A percentile compares a stretch with the other conserved stretches of the same genome.
Conservation (phyloP, 1,140 invertebrate genomes). For the Drosophila setifemur region DNA sequence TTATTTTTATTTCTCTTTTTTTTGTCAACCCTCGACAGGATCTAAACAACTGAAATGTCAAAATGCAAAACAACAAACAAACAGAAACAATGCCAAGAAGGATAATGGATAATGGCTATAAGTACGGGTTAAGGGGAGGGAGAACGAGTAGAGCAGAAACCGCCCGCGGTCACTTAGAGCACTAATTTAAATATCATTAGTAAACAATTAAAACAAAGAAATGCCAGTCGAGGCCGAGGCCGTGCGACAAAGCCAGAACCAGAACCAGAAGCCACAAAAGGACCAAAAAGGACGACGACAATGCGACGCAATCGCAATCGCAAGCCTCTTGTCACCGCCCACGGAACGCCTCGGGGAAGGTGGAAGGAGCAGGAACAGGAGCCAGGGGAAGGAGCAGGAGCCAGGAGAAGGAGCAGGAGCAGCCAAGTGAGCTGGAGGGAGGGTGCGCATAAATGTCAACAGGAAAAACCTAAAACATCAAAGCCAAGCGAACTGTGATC, state of each 20-base stretch:
- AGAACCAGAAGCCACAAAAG: slow-evolving; percentile 10
- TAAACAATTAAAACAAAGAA: slow-evolving; percentile 70
- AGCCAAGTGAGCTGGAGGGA: background rate
- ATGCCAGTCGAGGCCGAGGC: background rate
- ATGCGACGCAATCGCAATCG: slow-evolving; percentile 22
- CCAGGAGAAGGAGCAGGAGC: background rate
- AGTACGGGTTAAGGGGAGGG: background rate
- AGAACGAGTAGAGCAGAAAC: background rate
- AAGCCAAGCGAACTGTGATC: background rate
- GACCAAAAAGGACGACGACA: background rate
- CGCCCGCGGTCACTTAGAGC: slow-evolving; percentile 65
- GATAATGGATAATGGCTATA: slow-evolving; percentile 26
- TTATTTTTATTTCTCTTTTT: background rate
- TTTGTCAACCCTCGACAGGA: slow-evolving; percentile 15
- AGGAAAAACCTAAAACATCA: slow-evolving; percentile 11
- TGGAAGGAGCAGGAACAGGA: background rate
- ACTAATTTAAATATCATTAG: slow-evolving; percentile 79
- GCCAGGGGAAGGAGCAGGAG: background rate
- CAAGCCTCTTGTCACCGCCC: slow-evolving; percentile 50
- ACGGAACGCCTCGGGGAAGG: slow-evolving; percentile 30
- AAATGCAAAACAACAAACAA: slow-evolving; percentile 33
- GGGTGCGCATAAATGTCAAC: slow-evolving; percentile 61
- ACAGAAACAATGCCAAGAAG: slow-evolving; percentile 10
- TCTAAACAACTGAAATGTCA: slow-evolving; percentile 39
- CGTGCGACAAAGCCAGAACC: slow-evolving; percentile 18